A percentile compares a stretch with the other conserved stretches of the same genome.
Evolutionary conservation across 2,113 vertebrate genomes (phyloP).

Genomic region (Scomber scombrus): DNA sequence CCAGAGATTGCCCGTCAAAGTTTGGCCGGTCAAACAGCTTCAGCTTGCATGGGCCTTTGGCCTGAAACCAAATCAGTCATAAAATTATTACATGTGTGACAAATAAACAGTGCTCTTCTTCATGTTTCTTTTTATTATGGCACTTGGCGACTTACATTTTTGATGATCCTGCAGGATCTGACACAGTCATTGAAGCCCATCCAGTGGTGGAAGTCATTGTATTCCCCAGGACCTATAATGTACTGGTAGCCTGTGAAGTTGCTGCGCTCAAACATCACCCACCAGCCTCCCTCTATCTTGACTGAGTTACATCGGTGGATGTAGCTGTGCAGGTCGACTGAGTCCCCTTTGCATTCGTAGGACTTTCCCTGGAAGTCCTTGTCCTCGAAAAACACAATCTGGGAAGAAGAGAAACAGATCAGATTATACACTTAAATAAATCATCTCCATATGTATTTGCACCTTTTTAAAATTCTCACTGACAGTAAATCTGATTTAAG

Average conservation of each 20-base stretch:
- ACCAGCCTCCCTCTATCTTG: constrained; percentile 78
- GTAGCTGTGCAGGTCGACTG: constrained; percentile 71
- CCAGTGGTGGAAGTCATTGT: constrained; percentile 71
- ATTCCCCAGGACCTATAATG: constrained; percentile 60
- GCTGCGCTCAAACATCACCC: constrained; percentile 72
- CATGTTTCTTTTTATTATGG: background rate
- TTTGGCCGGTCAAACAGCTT: constrained; percentile 52
- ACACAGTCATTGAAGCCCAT: constrained; percentile 77
- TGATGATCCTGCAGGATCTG: constrained; percentile 77
- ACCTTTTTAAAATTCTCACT: too few species aligned
- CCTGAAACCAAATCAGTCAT: constrained; percentile 36
- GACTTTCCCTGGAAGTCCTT: constrained; percentile 79
- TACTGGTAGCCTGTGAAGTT: constrained; percentile 67
- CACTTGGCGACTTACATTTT: constrained; percentile 56
- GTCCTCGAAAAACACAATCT: constrained; percentile 78
- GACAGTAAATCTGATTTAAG: too few species aligned
- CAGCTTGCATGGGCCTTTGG: constrained; percentile 51
- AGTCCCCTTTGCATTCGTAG: constrained; percentile 81
- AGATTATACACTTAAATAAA: background rate
- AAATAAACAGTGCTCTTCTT: background rate
- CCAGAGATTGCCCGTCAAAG: constrained; percentile 51
- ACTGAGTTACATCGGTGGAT: constrained; percentile 80
- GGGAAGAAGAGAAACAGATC: background rate
- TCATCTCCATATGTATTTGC: too few species aligned
- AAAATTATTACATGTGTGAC: background rate